These are phyloP conservation scores for Phaedon cochleariae DNA, from an alignment of 2,888 invertebrate species.

Conservation along the genomic window DNA sequence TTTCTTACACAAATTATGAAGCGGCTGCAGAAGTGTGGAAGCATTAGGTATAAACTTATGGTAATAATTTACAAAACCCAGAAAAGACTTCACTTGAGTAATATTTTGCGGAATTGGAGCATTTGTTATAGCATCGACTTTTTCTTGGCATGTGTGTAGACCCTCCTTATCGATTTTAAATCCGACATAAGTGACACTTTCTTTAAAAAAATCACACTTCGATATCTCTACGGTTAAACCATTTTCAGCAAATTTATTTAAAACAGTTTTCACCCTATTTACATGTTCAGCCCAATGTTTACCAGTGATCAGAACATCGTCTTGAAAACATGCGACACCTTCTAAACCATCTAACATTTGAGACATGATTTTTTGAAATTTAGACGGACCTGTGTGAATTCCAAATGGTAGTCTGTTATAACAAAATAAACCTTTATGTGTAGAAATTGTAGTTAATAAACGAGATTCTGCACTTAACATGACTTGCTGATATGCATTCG, in stretches of 20 bases:
- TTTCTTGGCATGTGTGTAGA: conserved; percentile 21
- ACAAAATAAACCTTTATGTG: conserved; percentile 21
- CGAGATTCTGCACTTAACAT: background rate
- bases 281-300: no score
- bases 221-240: no score
- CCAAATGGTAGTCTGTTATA: conserved; percentile 22
- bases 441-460: background rate
- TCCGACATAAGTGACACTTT: conserved; percentile 22
- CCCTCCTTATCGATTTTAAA: background rate
- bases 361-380: conserved; percentile 29
- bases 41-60: conserved; percentile 25
- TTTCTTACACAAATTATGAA: conserved; percentile 23
- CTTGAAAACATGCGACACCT: conserved; percentile 22
- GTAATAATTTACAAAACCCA: conserved; percentile 24
- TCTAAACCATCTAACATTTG: conserved; percentile 15
- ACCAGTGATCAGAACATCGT: conserved; percentile 14
- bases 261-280: no score
- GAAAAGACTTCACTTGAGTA: conserved; percentile 23
- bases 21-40: conserved; percentile 13
- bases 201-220: conserved; percentile 20
- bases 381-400: conserved; percentile 15
- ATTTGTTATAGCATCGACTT: conserved; percentile 11
- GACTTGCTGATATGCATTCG: conserved; percentile 21
- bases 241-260: no score
- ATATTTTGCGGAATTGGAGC: conserved; percentile 14